A percentile compares a stretch with the other conserved stretches of the same genome.
phyloP scores from a whole-genome alignment of 2,797 vertebrate species.

The Cynodonichthys magdalenae region DNA sequence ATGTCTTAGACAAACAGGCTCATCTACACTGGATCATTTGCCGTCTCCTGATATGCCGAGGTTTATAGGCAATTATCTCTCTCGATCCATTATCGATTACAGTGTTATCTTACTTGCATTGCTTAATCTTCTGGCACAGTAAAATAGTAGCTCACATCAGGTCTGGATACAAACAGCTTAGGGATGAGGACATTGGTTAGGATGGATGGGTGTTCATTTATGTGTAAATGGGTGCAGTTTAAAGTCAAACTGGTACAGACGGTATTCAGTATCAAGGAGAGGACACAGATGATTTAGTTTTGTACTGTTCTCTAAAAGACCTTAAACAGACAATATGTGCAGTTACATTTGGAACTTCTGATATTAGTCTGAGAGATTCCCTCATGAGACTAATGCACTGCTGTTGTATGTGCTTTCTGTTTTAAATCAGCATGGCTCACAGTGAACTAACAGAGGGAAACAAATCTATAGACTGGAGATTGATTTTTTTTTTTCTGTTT shows the following conservation, averaged over 20 bases:
- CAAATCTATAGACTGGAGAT: slow-evolving; percentile 19
- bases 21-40: slow-evolving; percentile 84
- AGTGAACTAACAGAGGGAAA: slow-evolving; percentile 14
- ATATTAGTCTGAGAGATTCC: slow-evolving; percentile 48
- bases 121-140: slow-evolving; percentile 79
- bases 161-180: slow-evolving; percentile 53
- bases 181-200: slow-evolving; percentile 60
- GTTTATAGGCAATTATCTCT: slow-evolving; percentile 86
- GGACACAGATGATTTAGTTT: slow-evolving; percentile 34
- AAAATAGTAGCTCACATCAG: slow-evolving; percentile 54
- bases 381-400: slow-evolving; percentile 34
- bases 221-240: slow-evolving; percentile 65
- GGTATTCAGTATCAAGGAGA: slow-evolving; percentile 23
- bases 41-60: slow-evolving; percentile 77
- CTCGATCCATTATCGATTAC: slow-evolving; percentile 83
- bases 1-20: slow-evolving; percentile 69
- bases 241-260: slow-evolving; percentile 53
- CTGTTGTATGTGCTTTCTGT: slow-evolving; percentile 26
- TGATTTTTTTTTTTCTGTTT: slow-evolving; percentile 4
- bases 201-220: slow-evolving; percentile 75
- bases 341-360: slow-evolving; percentile 34
- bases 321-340: slow-evolving; percentile 45
- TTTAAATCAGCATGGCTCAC: slow-evolving; percentile 12
- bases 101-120: slow-evolving; percentile 80
- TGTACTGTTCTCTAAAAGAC: slow-evolving; percentile 25